Conservation (phyloP, 1,140 invertebrate genomes). For the Macrobrachium nipponense region DNA sequence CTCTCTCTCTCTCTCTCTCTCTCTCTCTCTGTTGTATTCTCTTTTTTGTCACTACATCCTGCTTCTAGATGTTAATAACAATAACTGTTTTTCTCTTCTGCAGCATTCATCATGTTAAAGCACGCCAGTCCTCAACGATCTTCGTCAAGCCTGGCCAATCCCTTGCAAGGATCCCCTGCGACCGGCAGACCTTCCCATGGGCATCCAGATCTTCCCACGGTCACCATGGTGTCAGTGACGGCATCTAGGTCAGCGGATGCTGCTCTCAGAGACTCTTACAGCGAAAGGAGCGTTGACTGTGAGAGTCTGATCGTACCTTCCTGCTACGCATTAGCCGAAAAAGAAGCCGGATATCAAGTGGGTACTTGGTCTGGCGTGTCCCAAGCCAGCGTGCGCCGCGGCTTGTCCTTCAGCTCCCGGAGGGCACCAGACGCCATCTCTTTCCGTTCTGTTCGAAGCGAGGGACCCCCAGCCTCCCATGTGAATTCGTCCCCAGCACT, state of each 20-base stretch:
- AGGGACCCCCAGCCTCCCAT: conserved; percentile 16
- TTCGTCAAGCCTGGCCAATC: conserved; percentile 20
- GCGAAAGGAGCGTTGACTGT: conserved; percentile 51
- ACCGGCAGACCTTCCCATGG: not conserved
- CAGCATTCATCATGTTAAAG: conserved; percentile 50
- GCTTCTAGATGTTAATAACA: not conserved
- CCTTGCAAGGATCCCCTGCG: not conserved
- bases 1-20: not conserved
- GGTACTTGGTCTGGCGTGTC: conserved; percentile 51
- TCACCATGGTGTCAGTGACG: not conserved
- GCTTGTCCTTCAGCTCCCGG: conserved; percentile 41
- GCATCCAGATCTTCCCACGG: not conserved
- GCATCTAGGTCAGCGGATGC: not conserved
- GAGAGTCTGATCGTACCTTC: conserved; percentile 49
- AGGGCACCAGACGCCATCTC: conserved; percentile 41
- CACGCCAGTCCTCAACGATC: conserved; percentile 50
- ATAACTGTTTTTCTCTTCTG: not conserved
- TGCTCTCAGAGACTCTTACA: conserved; percentile 42
- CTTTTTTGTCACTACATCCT: not conserved
- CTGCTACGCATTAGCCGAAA: conserved; percentile 33
- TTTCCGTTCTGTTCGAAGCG: conserved; percentile 46
- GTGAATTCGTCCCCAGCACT: not conserved
- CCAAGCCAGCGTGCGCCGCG: conserved; percentile 44
- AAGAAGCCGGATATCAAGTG: conserved; percentile 44
- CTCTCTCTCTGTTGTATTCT: not conserved